These are phyloP conservation scores for Corella eumyota DNA, from an alignment of 23 tunicate genomes.

Conservation along the genomic window DNA sequence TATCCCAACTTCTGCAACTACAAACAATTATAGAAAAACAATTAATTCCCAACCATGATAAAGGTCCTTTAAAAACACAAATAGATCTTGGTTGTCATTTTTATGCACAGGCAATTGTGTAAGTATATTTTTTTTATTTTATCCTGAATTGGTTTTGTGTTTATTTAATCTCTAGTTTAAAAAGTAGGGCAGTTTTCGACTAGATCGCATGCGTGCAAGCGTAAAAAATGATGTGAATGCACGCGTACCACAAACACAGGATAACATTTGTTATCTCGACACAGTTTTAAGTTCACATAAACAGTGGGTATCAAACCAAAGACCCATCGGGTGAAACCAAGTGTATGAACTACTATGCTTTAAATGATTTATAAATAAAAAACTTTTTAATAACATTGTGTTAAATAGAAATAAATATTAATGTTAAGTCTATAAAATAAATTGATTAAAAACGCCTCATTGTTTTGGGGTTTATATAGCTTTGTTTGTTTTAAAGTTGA, in stretches of 20 bases:
- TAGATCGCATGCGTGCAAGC: too few species aligned
- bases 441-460: not conserved
- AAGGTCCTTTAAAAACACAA: constrained; percentile 49
- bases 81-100: constrained; percentile 81
- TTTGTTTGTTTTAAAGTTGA: not conserved
- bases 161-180: not conserved
- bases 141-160: not conserved
- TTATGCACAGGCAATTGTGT: constrained; percentile 80
- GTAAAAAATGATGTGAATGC: too few species aligned
- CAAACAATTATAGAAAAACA: constrained; percentile 38
- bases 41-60: not conserved
- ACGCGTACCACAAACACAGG: too few species aligned
- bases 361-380: not conserved
- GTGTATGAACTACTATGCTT: too few species aligned
- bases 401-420: not conserved
- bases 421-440: not conserved
- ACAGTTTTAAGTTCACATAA: too few species aligned
- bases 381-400: not conserved
- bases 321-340: too few species aligned
- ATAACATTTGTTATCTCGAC: too few species aligned
- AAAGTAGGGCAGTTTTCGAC: too few species aligned
- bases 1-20: constrained; percentile 58
- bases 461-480: not conserved
- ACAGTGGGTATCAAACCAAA: too few species aligned
- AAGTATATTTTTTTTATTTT: constrained; percentile 7